Conservation (phyloP, 2,797 vertebrate genomes). For the Acestrorhynchus altus region DNA sequence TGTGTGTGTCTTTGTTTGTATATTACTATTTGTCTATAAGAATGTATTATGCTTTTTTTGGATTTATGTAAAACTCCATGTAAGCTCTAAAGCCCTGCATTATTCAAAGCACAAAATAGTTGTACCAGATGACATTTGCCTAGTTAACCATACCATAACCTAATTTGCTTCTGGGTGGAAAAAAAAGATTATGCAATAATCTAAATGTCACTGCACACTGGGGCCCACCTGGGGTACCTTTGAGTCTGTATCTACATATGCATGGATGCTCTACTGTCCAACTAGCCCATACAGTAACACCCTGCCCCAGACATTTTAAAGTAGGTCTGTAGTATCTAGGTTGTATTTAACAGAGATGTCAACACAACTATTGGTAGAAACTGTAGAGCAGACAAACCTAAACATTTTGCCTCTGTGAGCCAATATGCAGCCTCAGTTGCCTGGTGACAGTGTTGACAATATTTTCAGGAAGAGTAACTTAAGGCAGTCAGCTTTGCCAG, state of each 20-base stretch:
- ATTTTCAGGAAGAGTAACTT: not conserved
- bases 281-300: constrained; percentile 15
- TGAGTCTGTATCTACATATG: not conserved
- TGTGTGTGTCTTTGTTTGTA: no score
- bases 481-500: not conserved
- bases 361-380: not conserved
- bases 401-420: not conserved
- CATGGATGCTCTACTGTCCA: not conserved
- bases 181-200: constrained; percentile 9
- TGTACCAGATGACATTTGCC: not conserved
- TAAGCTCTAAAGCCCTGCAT: not conserved
- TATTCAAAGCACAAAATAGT: not conserved
- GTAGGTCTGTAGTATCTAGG: constrained; percentile 1
- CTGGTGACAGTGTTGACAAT: not conserved
- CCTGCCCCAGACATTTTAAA: constrained; percentile 14
- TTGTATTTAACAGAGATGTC: not conserved
- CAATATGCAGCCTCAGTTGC: constrained; percentile 1
- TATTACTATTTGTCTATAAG: no score
- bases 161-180: not conserved
- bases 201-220: not conserved
- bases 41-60: no score
- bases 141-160: not conserved
- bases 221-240: not conserved
- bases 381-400: not conserved
- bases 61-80: not conserved